Base-by-base conservation (phyloP, 2,888 invertebrate species). In the Notodonta dromedarius region DNA sequence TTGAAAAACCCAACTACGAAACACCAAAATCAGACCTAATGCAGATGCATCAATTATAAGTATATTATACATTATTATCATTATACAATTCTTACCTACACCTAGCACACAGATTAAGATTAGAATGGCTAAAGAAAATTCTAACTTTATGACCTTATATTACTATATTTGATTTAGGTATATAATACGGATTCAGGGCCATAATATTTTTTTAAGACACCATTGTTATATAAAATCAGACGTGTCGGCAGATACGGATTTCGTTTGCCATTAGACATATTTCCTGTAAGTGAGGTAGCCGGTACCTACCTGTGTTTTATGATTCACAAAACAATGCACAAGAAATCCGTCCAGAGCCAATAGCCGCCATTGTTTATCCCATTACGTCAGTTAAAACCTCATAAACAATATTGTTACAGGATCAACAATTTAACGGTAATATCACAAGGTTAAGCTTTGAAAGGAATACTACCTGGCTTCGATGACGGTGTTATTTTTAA, bases 201-300 rank as follows among this genome's bases (percentile, higher is more conserved):
- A 11, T 11, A n/a, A n/a, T 46, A n/a, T n/a, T 12, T 12, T n/a
- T 44, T 44, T n/a, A 46, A n/a, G 0, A 5, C n/a, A 1, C 13
- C 4, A n/a, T 46, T 46, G 9, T 46, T 11, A n/a, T 5, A 46
- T 42, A 73, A 70, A 74, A 66, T 72, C 73, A 82, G 84, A 84
- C 76, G 79, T 77, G 83, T 81, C 81, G 74, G 77, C 60, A 74
- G 76, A 69, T 73, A 76, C 73, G 76, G 77, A 82, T 84, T 83
- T 80, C 79, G 78, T 84, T 83, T 84, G 86, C 86, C 86, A 89
- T 89, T 88, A 88, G 80, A 70, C 60, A 78, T 80, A 73, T 80
- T 89, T 86, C 85, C 79, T 83, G 87, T 87, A 91, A 91, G 80
- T 87, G 88, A 88, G 89, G 91, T 89, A 90, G 90, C 88, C 63